Base-by-base conservation (phyloP, 35 echinoderm and acorn worm species). In the Holothuria glaberrima region DNA sequence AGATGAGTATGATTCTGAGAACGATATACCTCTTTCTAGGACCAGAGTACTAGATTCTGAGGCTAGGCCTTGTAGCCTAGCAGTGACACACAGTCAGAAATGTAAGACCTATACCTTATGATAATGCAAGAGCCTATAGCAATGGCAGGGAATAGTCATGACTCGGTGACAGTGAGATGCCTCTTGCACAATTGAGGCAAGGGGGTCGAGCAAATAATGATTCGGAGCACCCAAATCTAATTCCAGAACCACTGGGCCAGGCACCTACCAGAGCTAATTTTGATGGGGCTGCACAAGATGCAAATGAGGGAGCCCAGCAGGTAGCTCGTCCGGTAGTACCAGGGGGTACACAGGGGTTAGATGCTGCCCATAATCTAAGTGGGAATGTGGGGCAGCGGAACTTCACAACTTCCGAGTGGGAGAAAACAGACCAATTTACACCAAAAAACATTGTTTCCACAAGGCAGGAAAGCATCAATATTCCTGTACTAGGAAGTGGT, bases 1-100 rank as follows among this genome's bases (percentile, higher is more conserved):
- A n/a, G n/a, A n/a, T n/a, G n/a, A 77, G 73, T 44, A 77, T 77
- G 73, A 77, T 45, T 77, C 73, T 45, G 73, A 77, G 10, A 30
- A 38, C 1, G 73, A 77, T 33, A 32, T 77, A 6, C 73, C 73
- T 44, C 36, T 68, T 9, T 3, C 64, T 20, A 25, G 13, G 12
- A 20, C 24, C 64, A 68, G n/a, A 9, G 30, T 0, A 28, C 9
- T 26, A 68, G 30, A 25, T 6, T 20, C 5, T 5, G 24, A n/a
- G 30, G 64, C 30, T 28, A 28, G 24, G 30, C 22, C n/a, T 33
- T 0, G 6, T 44, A 77, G 32, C 32, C 30, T 34, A 29, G 21
- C 21, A 14, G 38, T 9, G n/a, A 32, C 73, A 44, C 36, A 45
- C 22, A 29, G 73, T 35, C 6, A 14, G 29, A 0, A 9, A 0